A percentile compares a stretch with the other conserved stretches of the same genome.
phyloP scores from a whole-genome alignment of 2,113 vertebrate species.

The Butorides virescens region DNA sequence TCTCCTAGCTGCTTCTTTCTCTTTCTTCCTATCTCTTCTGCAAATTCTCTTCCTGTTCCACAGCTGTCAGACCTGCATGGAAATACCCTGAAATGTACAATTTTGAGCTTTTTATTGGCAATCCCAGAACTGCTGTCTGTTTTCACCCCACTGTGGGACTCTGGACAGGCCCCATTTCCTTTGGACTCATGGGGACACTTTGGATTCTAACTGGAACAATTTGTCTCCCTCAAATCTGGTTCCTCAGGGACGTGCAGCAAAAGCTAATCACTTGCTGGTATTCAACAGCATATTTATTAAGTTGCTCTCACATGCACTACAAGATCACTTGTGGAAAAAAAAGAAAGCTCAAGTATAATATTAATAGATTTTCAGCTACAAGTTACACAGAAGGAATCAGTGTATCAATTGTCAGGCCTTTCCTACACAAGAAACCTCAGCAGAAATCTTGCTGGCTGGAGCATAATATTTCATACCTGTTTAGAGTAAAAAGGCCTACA shows the following conservation, averaged over 20 bases:
- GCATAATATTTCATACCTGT: not conserved
- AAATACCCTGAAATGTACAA: not conserved
- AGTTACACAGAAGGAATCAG: not conserved
- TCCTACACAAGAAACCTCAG: not conserved
- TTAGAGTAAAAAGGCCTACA: slow-evolving; percentile 3
- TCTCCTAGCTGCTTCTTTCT: not conserved
- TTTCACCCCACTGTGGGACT: not conserved
- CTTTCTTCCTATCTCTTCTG: not conserved
- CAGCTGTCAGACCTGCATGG: not conserved
- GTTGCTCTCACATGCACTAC: not conserved
- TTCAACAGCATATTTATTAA: not conserved
- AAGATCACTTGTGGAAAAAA: not conserved
- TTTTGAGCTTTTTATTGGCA: not conserved
- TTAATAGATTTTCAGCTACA: not conserved
- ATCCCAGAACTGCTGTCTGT: not conserved
- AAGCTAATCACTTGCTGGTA: not conserved
- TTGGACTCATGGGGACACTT: not conserved
- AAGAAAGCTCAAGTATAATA: not conserved
- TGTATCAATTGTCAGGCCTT: slow-evolving; percentile 1
- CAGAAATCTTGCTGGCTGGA: not conserved
- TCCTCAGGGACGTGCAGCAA: not conserved
- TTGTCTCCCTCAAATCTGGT: not conserved
- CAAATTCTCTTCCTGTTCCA: not conserved
- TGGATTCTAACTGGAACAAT: not conserved
- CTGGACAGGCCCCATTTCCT: not conserved